These are phyloP conservation scores for Tetropium fuscum DNA, from an alignment of 2,888 invertebrate genomes.

Conservation along the genomic window DNA sequence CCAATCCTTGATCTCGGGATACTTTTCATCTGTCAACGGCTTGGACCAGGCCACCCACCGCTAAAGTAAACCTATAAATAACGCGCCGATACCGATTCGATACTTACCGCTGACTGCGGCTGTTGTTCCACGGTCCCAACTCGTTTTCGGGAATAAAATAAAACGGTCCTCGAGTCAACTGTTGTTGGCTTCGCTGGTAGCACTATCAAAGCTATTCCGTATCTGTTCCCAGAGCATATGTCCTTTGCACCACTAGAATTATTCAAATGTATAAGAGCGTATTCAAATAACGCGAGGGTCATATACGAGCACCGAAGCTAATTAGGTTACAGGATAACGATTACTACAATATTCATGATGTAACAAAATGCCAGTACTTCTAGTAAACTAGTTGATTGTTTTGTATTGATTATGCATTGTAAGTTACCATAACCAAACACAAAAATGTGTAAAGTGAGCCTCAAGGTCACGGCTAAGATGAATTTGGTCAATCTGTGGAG, in stretches of 20 bases:
- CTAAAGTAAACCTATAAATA: conserved; percentile 64
- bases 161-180: conserved; percentile 40
- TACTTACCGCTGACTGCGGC: conserved; percentile 43
- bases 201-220: conserved; percentile 6
- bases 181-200: conserved; percentile 18
- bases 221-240: neutral
- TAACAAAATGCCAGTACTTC: no score
- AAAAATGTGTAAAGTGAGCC: no score
- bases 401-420: no score
- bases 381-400: no score
- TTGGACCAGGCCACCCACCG: conserved; percentile 64
- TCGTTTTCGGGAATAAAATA: conserved; percentile 59
- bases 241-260: conserved; percentile 2
- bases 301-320: no score
- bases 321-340: no score
- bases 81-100: conserved; percentile 61
- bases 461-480: no score
- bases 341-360: no score
- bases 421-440: no score
- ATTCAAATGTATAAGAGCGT: neutral
- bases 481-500: no score
- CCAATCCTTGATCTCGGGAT: conserved; percentile 66
- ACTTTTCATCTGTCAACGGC: conserved; percentile 67
- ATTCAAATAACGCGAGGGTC: no score
- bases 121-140: conserved; percentile 48